These are phyloP conservation scores for Heliconius charithonia DNA, from an alignment of 2,888 invertebrate species.

Conservation along the genomic window DNA sequence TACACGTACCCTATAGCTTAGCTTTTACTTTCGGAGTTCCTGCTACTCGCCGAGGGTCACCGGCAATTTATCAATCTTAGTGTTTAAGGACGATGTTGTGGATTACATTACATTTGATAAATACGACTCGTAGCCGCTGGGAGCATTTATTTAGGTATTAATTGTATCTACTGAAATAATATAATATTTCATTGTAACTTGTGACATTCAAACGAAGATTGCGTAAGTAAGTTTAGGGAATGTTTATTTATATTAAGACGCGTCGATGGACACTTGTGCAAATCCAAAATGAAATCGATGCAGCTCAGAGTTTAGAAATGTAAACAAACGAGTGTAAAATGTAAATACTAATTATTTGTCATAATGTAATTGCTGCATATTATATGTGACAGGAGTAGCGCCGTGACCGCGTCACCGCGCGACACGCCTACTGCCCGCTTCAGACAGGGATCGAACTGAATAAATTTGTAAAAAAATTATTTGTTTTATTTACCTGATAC, in stretches of 20 bases:
- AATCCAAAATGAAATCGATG: not conserved
- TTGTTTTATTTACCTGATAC: conserved; percentile 4
- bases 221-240: conserved; percentile 1
- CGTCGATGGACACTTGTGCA: not conserved
- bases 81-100: conserved; percentile 7
- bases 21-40: conserved; percentile 42
- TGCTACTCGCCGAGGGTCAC: conserved; percentile 3
- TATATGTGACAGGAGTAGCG: not conserved
- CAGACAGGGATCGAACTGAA: conserved; percentile 21
- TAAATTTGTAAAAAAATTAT: conserved; percentile 17
- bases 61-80: conserved; percentile 1
- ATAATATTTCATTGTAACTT: not conserved
- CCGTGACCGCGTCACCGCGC: not conserved
- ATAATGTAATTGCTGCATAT: conserved; percentile 13
- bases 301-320: not conserved
- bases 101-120: conserved; percentile 6
- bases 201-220: not conserved
- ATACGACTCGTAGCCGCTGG: conserved; percentile 10
- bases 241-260: conserved; percentile 4
- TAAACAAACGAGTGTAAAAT: not conserved
- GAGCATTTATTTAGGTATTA: conserved; percentile 24
- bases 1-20: conserved; percentile 65
- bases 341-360: conserved; percentile 13
- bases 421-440: not conserved
- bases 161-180: conserved; percentile 2